These are phyloP conservation scores for Ochotona curzoniae DNA, from an alignment of 2,113 vertebrate genomes.

Conservation along the genomic window DNA sequence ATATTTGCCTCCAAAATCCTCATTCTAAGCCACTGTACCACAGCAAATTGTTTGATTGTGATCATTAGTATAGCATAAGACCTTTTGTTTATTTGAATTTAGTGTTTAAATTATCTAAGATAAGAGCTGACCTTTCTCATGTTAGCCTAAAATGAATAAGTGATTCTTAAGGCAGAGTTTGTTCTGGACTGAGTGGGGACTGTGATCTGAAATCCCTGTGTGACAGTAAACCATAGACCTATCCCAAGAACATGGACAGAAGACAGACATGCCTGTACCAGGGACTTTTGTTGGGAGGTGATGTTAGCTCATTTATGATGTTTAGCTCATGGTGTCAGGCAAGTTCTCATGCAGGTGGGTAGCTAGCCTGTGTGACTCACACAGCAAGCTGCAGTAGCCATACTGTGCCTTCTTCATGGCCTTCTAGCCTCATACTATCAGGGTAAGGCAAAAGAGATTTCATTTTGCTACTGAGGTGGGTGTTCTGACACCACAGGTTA, in stretches of 20 bases:
- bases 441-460: neutral
- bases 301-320: neutral
- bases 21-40: neutral
- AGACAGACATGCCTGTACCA: neutral
- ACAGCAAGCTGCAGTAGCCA: neutral
- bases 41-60: neutral
- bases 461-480: neutral
- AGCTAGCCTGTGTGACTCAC: neutral
- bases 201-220: neutral
- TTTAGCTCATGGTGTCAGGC: neutral
- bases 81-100: neutral
- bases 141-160: neutral
- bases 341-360: neutral
- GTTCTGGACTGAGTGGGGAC: neutral
- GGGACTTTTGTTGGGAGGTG: neutral
- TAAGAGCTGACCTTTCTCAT: slow-evolving; percentile 11
- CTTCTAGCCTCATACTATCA: neutral
- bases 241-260: neutral
- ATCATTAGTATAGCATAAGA: neutral
- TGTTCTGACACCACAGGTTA: no score
- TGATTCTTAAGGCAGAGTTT: neutral
- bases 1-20: slow-evolving; percentile 3
- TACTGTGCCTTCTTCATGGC: neutral
- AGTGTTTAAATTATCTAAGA: slow-evolving; percentile 25
- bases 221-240: neutral